Conservation (phyloP, 30 jellyfish, hydroid and myxozoan genomes). For the Catostylus mosaicus region DNA sequence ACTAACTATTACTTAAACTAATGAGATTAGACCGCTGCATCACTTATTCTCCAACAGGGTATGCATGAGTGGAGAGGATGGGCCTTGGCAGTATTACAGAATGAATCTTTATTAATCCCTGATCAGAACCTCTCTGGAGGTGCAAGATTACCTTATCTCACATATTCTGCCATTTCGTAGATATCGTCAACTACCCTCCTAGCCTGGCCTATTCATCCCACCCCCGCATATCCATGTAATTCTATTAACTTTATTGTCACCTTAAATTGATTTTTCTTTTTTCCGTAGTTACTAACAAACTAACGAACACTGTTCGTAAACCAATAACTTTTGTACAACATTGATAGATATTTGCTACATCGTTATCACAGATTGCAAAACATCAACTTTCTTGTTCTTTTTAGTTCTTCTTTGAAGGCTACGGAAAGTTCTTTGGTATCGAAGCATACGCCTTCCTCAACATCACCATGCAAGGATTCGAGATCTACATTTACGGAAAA, state of each 20-base stretch:
- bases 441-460: conserved; percentile 86
- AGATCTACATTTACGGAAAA: conserved; percentile 90
- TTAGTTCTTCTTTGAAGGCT: conserved; percentile 95
- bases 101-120: not conserved
- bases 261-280: not conserved
- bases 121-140: not conserved
- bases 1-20: too few species aligned
- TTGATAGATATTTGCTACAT: not conserved
- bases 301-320: not conserved
- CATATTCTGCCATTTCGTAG: not conserved
- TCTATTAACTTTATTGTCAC: not conserved
- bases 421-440: conserved; percentile 88
- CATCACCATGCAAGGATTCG: conserved; percentile 85
- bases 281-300: not conserved
- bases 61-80: too few species aligned
- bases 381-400: not conserved
- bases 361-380: too few species aligned
- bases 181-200: not conserved
- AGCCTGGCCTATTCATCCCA: not conserved
- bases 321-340: not conserved
- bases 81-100: not conserved
- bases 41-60: not conserved
- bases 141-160: not conserved
- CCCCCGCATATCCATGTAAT: not conserved
- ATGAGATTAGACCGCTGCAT: not conserved